phyloP scores from a whole-genome alignment of 2,888 invertebrate species.

The Ichneumoninae sp. region DNA sequence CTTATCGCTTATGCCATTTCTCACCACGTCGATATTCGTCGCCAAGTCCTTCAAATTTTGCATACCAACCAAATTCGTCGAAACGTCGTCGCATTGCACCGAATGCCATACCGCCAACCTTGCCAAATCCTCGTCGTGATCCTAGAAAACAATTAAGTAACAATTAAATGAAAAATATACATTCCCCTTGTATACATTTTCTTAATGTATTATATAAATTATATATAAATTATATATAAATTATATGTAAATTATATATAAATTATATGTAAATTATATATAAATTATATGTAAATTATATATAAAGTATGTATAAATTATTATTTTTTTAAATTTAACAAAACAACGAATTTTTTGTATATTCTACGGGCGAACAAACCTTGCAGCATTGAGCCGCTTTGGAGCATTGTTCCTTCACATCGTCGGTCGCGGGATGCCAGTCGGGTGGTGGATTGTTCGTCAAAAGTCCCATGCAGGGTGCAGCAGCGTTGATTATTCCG shows the following conservation, averaged over 20 bases:
- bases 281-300: too few relatives aligned
- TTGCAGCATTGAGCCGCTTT: conserved; percentile 89
- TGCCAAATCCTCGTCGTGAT: conserved; percentile 88
- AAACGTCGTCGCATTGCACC: conserved; percentile 86
- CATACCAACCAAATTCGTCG: conserved; percentile 92
- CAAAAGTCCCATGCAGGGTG: conserved; percentile 93
- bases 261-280: too few relatives aligned
- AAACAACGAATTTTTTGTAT: background rate
- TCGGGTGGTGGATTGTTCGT: conserved; percentile 89
- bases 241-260: too few relatives aligned
- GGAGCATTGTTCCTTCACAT: conserved; percentile 87
- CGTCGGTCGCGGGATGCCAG: conserved; percentile 92
- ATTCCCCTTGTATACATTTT: background rate
- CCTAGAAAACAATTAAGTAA: conserved; percentile 79
- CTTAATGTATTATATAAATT: background rate
- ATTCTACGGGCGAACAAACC: conserved; percentile 81
- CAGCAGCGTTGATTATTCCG: conserved; percentile 93
- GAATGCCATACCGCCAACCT: conserved; percentile 90
- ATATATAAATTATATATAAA: too few relatives aligned
- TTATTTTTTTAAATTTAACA: too few relatives aligned
- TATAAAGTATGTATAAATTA: too few relatives aligned
- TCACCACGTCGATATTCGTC: conserved; percentile 88
- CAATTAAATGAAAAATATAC: background rate
- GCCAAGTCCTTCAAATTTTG: conserved; percentile 87
- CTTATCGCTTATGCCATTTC: conserved; percentile 87